Evolutionary conservation across 2,888 invertebrate genomes (phyloP).

Genomic region (Tholera decimalis): DNA sequence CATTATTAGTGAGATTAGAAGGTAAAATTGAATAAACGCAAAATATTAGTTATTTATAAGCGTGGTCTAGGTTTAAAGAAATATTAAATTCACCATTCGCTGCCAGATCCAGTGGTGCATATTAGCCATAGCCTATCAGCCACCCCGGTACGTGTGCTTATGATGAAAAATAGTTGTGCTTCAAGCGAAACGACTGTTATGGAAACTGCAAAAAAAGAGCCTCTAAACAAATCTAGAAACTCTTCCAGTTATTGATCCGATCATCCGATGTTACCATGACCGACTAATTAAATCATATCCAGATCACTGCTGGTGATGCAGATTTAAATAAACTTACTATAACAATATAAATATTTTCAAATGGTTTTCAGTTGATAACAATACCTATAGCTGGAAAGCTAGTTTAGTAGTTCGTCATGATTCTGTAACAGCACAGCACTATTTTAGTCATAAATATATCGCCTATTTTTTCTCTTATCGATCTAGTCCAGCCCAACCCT

Average conservation of each 20-base stretch:
- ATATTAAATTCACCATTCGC: slow-evolving; percentile 78
- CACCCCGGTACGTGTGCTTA: slow-evolving; percentile 7
- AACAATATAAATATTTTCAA: neutral
- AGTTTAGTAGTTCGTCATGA: no score
- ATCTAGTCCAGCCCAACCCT: slow-evolving; percentile 72
- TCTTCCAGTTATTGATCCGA: slow-evolving; percentile 49
- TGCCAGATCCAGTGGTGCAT: slow-evolving; percentile 78
- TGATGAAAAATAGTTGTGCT: neutral
- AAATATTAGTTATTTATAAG: neutral
- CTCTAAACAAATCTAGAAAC: slow-evolving; percentile 27
- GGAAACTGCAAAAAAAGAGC: neutral
- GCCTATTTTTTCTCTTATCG: slow-evolving; percentile 15
- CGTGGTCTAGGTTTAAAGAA: slow-evolving; percentile 1
- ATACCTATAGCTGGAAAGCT: no score
- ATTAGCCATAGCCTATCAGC: slow-evolving; percentile 76
- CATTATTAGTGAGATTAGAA: neutral
- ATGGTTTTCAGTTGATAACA: neutral
- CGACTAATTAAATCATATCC: slow-evolving; percentile 60
- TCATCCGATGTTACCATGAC: slow-evolving; percentile 53
- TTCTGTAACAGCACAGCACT: neutral
- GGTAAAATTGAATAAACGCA: neutral
- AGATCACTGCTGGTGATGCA: slow-evolving; percentile 30
- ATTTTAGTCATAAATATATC: neutral
- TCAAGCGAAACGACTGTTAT: neutral
- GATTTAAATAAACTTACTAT: neutral